A percentile compares a stretch with the other conserved stretches of the same genome.
Conservation (phyloP, 2,888 invertebrate species). For the Leucophenga maculata region DNA sequence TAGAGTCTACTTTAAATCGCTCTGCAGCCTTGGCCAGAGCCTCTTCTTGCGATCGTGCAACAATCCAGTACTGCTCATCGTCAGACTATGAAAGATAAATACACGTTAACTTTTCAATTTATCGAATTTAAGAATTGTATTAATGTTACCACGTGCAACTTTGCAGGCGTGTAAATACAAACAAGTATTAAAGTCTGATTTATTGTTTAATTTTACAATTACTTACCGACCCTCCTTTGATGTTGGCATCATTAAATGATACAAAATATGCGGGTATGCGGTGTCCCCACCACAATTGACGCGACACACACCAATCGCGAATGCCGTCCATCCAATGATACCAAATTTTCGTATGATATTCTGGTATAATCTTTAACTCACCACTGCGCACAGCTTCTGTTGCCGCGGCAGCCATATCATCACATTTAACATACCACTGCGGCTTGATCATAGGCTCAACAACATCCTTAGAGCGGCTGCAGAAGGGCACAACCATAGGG, state of each 20-base stretch:
- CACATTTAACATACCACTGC: constrained; percentile 95
- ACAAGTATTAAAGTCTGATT: neutral
- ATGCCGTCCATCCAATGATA: constrained; percentile 96
- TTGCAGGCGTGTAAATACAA: constrained; percentile 24
- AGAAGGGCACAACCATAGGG: constrained; percentile 96
- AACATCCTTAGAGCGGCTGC: constrained; percentile 96
- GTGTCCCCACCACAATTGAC: constrained; percentile 99
- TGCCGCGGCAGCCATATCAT: constrained; percentile 91
- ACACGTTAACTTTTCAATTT: neutral
- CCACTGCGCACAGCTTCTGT: constrained; percentile 85
- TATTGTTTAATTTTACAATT: neutral
- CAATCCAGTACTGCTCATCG: constrained; percentile 81
- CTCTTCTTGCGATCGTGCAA: constrained; percentile 81
- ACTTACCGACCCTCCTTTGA: constrained; percentile 67
- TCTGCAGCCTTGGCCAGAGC: constrained; percentile 85
- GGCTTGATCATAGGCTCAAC: constrained; percentile 96
- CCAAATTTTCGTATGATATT: constrained; percentile 94
- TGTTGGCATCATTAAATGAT: constrained; percentile 73
- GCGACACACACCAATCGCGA: constrained; percentile 98
- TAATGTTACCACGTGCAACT: constrained; percentile 33
- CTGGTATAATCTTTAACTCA: constrained; percentile 90
- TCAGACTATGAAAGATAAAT: constrained; percentile 67
- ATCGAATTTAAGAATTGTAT: neutral
- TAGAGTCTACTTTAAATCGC: constrained; percentile 76
- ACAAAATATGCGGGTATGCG: constrained; percentile 95